Evolutionary conservation across 2,113 vertebrate genomes (phyloP).

Genomic region (Brachyhypopomus occidentalis): DNA sequence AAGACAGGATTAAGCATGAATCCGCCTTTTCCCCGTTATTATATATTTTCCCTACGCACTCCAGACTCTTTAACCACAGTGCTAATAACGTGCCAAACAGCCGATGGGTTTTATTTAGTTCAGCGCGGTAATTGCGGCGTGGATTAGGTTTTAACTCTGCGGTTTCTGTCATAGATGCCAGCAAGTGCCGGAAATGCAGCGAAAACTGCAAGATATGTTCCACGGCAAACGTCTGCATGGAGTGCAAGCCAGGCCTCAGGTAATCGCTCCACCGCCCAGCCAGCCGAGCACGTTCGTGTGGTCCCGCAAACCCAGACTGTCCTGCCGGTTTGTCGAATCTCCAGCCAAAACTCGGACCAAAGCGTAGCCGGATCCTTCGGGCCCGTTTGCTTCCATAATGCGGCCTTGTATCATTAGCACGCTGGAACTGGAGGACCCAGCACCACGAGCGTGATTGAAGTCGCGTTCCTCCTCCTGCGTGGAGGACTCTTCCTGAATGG

Average conservation of each 20-base stretch:
- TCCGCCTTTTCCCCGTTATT: not conserved
- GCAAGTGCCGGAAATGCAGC: conserved; percentile 87
- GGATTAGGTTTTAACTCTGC: not conserved
- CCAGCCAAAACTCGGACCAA: not conserved
- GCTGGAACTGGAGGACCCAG: not conserved
- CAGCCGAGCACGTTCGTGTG: not conserved
- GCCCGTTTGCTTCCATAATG: not conserved
- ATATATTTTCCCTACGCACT: conserved; percentile 3
- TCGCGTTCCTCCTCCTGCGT: not conserved
- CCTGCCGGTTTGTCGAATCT: not conserved
- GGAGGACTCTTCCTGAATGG: not conserved
- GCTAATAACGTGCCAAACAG: not conserved
- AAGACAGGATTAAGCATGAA: not conserved
- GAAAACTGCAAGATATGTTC: conserved; percentile 92
- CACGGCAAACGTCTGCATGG: conserved; percentile 84
- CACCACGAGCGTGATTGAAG: not conserved
- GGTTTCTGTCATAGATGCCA: conserved; percentile 78
- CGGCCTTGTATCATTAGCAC: not conserved
- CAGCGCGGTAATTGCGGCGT: not conserved
- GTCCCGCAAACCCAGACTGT: not conserved
- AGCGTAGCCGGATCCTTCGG: not conserved
- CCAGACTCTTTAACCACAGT: not conserved
- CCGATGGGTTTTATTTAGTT: not conserved
- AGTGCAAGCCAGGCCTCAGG: conserved; percentile 93
- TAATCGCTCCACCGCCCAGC: conserved; percentile 63